Base-by-base conservation (phyloP, 2,888 invertebrate species). In the Thymelicus sylvestris region DNA sequence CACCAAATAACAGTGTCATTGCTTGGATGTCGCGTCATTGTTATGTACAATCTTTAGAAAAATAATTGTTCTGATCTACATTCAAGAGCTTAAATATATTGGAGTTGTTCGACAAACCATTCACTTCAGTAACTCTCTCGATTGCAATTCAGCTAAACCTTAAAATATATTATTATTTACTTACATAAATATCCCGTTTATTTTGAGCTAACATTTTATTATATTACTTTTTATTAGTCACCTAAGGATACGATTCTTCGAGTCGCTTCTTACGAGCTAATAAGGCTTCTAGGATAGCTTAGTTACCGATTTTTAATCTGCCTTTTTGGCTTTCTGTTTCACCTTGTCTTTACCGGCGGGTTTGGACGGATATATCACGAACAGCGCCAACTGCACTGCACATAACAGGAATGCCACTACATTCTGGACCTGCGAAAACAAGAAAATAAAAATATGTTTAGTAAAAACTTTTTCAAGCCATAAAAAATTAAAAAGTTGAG, bases 391-490 rank as follows among this genome's bases (percentile, higher is more conserved):
- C 82, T 97, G 97, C 41, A 94, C 83, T 0, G 91, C 80, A 75
- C 95, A 95, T 60, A 97, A 87, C 0, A 85, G 50, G 12, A 96
- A 90, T 0, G 95, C 95, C 24, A 97, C 95, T 0, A 94, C 79
- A 85, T 97, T 97, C 94, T 97, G 97, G 55, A 96, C 85, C 97
- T 97, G 88, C 72, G 94, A 94, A 80, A 71, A 76, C 79, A 80
- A 73, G 74, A 72, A 73, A 48, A 59, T n/a, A 41, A n/a, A 6
- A 60, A 1, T 31, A 15, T 24, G 24, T 24, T 24, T 24, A 24
- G 24, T 24, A 24, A 24, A 24, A 24, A 24, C 24, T 24, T 24
- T 24, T 24, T 24, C 24, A 24, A 24, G 24, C 24, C 24, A 24
- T 24, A 24, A 24, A 31, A 31, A 31, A 31, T 31, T 31, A 31